Evolutionary conservation across 1,140 invertebrate species (phyloP).

Genomic region (Cydia splendana): DNA sequence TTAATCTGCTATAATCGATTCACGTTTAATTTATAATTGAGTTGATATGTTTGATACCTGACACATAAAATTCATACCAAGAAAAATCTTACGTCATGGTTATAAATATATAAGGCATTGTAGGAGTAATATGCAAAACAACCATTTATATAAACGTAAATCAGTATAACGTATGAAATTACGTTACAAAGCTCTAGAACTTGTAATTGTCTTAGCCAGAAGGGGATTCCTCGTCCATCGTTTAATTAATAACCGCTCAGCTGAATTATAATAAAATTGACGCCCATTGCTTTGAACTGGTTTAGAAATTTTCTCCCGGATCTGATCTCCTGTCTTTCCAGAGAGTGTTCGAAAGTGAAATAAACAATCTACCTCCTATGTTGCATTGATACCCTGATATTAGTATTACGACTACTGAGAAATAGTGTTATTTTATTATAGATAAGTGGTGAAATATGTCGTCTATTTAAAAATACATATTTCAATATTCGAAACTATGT

Average conservation of each 20-base stretch:
- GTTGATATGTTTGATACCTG: background rate
- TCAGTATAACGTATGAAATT: background rate
- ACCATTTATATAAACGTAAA: background rate
- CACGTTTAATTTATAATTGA: slow-evolving; percentile 20
- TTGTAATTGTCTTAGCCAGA: background rate
- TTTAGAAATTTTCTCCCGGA: background rate
- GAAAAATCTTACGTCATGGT: background rate
- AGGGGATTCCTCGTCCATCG: background rate
- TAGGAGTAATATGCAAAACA: slow-evolving; percentile 15
- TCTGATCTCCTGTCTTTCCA: slow-evolving; percentile 4
- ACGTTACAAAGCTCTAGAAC: background rate
- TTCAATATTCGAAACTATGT: background rate
- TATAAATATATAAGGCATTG: slow-evolving; percentile 4
- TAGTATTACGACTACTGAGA: background rate
- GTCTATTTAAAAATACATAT: background rate
- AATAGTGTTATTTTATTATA: background rate
- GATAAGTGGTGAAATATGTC: background rate
- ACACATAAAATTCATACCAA: background rate
- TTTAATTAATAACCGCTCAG: slow-evolving; percentile 10
- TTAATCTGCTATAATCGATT: slow-evolving; percentile 26
- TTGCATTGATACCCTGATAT: too few relatives aligned
- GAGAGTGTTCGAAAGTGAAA: background rate
- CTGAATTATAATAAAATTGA: background rate
- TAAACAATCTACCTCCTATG: background rate
- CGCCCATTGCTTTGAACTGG: background rate